These are phyloP conservation scores for Neolamprologus sp. DNA, from an alignment of 2,113 vertebrate species.

Conservation along the genomic window DNA sequence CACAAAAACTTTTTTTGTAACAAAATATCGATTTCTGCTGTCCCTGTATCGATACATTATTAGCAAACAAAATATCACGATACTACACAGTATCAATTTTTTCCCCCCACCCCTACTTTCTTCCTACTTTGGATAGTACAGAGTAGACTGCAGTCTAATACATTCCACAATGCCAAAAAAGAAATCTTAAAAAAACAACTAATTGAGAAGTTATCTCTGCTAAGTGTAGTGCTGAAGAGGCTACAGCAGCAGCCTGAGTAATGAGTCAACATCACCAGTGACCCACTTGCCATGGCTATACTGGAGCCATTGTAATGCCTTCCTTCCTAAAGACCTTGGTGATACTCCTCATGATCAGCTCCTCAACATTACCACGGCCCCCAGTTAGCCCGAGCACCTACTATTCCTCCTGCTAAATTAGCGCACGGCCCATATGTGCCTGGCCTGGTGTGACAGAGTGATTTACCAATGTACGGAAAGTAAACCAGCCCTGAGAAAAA, in stretches of 20 bases:
- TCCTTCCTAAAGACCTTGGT: neutral
- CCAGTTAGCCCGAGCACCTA: conserved; percentile 19
- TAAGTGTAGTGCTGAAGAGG: neutral
- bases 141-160: neutral
- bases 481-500: conserved; percentile 14
- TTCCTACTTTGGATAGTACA: neutral
- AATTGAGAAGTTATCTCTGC: neutral
- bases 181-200: neutral
- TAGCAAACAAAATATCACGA: too few species aligned
- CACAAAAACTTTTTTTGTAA: too few species aligned
- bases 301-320: neutral
- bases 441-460: neutral
- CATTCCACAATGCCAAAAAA: neutral
- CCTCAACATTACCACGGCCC: neutral
- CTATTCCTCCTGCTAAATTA: conserved; percentile 20
- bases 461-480: neutral
- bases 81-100: too few species aligned
- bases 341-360: neutral
- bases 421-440: neutral
- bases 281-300: neutral
- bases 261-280: neutral
- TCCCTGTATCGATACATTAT: too few species aligned
- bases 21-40: too few species aligned
- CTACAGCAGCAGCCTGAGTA: neutral
- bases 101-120: too few species aligned